Conservation (phyloP, 2,113 vertebrate species). For the Charadrius vociferus region DNA sequence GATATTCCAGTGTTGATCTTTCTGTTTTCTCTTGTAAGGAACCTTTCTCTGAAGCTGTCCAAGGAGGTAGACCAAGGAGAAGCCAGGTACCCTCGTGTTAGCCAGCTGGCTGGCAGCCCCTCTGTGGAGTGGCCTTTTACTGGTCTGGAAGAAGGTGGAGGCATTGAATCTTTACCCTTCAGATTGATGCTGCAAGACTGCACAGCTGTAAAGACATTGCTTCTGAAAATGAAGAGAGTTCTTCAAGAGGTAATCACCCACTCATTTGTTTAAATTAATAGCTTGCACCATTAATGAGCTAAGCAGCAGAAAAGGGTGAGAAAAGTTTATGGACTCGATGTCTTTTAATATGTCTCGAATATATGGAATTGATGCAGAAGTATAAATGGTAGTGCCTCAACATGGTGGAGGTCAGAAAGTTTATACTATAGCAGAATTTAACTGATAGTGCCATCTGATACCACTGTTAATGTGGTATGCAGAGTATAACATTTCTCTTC, state of each 20-base stretch:
- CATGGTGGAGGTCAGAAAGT: background rate
- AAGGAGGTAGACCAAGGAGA: constrained; percentile 77
- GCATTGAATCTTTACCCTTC: constrained; percentile 89
- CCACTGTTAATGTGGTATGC: too few relatives aligned
- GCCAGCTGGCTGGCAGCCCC: constrained; percentile 72
- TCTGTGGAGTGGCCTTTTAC: constrained; percentile 80
- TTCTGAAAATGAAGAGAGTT: constrained; percentile 91
- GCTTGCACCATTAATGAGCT: background rate
- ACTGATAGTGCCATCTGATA: background rate
- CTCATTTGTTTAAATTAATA: background rate
- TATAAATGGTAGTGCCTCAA: background rate
- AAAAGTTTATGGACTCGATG: background rate
- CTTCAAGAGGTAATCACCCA: constrained; percentile 90
- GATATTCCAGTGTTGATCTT: background rate
- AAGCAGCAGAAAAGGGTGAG: constrained; percentile 6
- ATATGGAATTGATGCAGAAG: background rate
- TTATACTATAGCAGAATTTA: background rate
- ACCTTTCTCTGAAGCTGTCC: constrained; percentile 76
- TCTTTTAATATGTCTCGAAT: background rate
- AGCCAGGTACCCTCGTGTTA: constrained; percentile 58
- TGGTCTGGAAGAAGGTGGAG: constrained; percentile 82
- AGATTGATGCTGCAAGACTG: constrained; percentile 96
- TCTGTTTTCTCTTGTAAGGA: constrained; percentile 65
- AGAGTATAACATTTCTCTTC: background rate
- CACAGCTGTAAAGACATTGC: constrained; percentile 91